These are phyloP conservation scores for Caenorhabditis inopinata DNA, from an alignment of 1,140 invertebrate species.

Conservation along the genomic window DNA sequence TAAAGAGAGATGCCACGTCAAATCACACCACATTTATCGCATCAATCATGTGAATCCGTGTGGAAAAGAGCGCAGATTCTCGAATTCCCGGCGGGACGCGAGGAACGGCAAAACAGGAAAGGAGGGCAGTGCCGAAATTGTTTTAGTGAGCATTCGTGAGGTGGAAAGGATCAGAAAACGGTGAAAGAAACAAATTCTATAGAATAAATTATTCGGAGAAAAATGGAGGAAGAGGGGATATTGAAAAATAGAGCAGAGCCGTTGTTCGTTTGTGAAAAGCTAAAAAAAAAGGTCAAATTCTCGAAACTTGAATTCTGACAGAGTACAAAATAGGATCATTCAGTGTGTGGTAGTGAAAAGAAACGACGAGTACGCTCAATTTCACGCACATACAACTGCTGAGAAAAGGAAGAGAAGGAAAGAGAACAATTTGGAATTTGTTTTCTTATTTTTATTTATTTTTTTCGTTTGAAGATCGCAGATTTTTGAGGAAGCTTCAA, in stretches of 20 bases:
- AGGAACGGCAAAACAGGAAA: constrained; percentile 5
- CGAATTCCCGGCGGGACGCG: constrained; percentile 2
- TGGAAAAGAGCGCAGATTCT: constrained; percentile 12
- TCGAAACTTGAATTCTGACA: too few species aligned
- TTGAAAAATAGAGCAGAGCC: too few species aligned
- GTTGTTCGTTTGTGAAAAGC: too few species aligned
- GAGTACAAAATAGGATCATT: background rate
- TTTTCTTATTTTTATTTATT: background rate
- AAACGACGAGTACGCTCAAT: constrained; percentile 21
- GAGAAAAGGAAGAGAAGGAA: background rate
- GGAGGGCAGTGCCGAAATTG: background rate
- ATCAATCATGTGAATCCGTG: constrained; percentile 30
- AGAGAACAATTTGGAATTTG: constrained; percentile 11
- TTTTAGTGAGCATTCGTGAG: too few species aligned
- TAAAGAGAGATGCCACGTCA: constrained; percentile 14
- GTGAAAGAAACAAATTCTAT: too few species aligned
- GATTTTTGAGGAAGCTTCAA: too few species aligned
- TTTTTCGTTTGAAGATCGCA: too few species aligned
- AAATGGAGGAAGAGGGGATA: background rate
- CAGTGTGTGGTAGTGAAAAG: background rate
- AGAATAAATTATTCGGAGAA: too few species aligned
- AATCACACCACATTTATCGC: constrained; percentile 32
- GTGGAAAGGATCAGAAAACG: too few species aligned
- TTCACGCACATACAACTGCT: constrained; percentile 28
- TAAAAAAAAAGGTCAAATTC: too few species aligned